Evolutionary conservation across 2,888 invertebrate genomes (phyloP).

Genomic region (Cynaeus angustus): DNA sequence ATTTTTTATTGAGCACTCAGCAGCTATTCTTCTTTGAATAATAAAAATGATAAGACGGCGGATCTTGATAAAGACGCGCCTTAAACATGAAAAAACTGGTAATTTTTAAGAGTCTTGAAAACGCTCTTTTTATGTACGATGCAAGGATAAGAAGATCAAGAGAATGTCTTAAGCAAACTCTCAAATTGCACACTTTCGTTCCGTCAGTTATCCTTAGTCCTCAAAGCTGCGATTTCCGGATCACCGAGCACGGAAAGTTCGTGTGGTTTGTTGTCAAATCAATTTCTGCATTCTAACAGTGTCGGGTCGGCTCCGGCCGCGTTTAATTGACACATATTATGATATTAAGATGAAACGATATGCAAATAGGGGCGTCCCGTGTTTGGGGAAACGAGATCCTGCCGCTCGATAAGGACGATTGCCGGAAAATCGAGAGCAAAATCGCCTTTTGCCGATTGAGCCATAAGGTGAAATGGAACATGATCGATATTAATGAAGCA

Average conservation of each 20-base stretch:
- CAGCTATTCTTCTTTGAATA: conserved; percentile 15
- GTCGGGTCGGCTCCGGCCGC: conserved; percentile 23
- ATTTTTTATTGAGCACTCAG: conserved; percentile 21
- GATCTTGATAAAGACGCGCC: conserved; percentile 11
- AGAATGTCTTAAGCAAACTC: no score
- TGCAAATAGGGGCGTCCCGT: conserved; percentile 45
- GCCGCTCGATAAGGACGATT: conserved; percentile 44
- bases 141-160: background rate
- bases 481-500: conserved; percentile 57
- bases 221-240: conserved; percentile 35
- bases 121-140: background rate
- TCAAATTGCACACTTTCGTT: background rate
- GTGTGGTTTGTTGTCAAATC: conserved; percentile 44
- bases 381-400: conserved; percentile 49
- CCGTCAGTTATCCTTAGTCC: no score
- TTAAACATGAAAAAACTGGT: conserved; percentile 9
- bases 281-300: conserved; percentile 44
- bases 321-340: conserved; percentile 46
- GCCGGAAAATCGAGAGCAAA: conserved; percentile 54
- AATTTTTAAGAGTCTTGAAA: background rate
- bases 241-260: conserved; percentile 43
- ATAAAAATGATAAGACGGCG: conserved; percentile 16
- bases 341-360: conserved; percentile 43
- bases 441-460: conserved; percentile 47
- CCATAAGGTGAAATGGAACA: conserved; percentile 40